Evolutionary conservation across 2,113 vertebrate genomes (phyloP).

Genomic region (Tricholaema leucomelas): DNA sequence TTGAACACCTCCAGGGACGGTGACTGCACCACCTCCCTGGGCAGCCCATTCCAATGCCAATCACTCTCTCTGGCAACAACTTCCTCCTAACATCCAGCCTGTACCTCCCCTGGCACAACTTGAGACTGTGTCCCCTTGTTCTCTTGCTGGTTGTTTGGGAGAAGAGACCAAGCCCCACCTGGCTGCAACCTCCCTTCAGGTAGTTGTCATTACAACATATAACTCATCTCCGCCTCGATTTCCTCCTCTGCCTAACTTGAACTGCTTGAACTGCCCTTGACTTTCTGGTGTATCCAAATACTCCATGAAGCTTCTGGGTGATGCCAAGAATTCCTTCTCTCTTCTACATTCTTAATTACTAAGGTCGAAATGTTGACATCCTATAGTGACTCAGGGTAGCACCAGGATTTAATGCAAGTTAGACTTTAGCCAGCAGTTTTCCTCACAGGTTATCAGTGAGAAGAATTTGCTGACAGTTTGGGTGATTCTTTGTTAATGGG

Average conservation of each 20-base stretch:
- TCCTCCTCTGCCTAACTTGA: background rate
- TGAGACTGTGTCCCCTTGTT: no score
- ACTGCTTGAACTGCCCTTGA: background rate
- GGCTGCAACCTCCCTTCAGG: no score
- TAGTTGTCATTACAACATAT: background rate
- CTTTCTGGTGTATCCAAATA: background rate
- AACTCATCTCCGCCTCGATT: constrained; percentile 34
- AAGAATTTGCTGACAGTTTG: background rate
- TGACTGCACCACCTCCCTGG: no score
- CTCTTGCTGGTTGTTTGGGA: no score
- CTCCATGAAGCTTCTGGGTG: background rate
- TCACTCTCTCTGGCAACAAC: no score
- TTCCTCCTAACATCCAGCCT: no score
- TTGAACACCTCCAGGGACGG: no score
- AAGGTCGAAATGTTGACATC: background rate
- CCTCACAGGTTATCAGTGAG: background rate
- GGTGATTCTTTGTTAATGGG: background rate
- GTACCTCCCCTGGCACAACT: no score
- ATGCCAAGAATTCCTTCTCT: background rate
- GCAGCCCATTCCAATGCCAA: no score
- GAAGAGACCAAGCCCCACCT: no score
- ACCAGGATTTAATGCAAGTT: background rate
- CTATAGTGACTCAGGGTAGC: background rate
- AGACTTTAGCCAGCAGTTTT: background rate
- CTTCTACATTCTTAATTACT: background rate